Percentiles rank a stretch among this genome's conserved stretches.
Conservation (phyloP, 2,888 invertebrate genomes). For the Morpho deidamia region DNA sequence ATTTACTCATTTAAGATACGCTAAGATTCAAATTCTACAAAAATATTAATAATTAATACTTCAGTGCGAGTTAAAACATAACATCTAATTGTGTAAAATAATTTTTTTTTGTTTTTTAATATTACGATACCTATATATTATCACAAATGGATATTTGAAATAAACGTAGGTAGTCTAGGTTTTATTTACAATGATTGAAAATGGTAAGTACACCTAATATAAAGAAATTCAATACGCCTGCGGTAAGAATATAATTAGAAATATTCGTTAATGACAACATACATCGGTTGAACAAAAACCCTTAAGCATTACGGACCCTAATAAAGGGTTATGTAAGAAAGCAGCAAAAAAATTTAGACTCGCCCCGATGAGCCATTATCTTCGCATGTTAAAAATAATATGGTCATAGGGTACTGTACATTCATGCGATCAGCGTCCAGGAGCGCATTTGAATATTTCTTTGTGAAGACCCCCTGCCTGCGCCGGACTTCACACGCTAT, state of each 20-base stretch:
- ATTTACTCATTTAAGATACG: too few relatives aligned
- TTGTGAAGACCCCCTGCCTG: constrained; percentile 59
- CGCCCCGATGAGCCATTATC: constrained; percentile 77
- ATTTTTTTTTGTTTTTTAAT: too few relatives aligned
- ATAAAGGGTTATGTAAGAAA: constrained; percentile 67
- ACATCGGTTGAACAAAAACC: constrained; percentile 66
- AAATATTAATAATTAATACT: too few relatives aligned
- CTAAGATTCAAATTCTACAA: too few relatives aligned
- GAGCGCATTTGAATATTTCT: constrained; percentile 73
- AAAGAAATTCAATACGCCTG: constrained; percentile 25
- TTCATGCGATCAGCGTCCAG: constrained; percentile 74
- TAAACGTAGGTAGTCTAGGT: too few relatives aligned
- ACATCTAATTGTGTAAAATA: too few relatives aligned
- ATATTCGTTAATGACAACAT: constrained; percentile 64
- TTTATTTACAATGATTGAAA: too few relatives aligned
- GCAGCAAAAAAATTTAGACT: constrained; percentile 74
- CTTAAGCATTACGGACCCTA: constrained; percentile 68
- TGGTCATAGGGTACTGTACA: constrained; percentile 75
- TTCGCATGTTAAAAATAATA: constrained; percentile 76
- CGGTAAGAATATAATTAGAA: constrained; percentile 38
- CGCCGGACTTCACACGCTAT: constrained; percentile 77
- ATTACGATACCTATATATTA: too few relatives aligned
- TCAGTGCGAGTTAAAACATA: too few relatives aligned
- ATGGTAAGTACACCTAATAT: not conserved
- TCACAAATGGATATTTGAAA: too few relatives aligned